Base-by-base conservation (phyloP, 2,113 vertebrate genomes). In the Uria lomvia region DNA sequence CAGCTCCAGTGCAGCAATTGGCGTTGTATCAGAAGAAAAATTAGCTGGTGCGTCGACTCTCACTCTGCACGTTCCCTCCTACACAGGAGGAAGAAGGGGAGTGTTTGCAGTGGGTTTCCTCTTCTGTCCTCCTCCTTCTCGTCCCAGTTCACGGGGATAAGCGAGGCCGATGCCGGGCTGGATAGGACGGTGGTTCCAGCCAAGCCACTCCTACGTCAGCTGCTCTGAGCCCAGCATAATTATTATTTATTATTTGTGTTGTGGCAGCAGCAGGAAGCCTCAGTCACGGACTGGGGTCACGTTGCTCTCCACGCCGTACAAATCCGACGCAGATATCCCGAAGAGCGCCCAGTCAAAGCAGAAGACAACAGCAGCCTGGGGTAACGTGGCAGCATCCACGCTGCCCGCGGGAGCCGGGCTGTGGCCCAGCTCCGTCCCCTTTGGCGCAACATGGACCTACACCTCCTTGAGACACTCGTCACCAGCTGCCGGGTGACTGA, bases 121-220 rank as follows among this genome's bases (percentile, higher is more conserved):
- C 84, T 34, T 47, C 75, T 26, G 38, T 78, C 80, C 84, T 86
- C 87, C 79, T 93, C 79, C 93, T 36, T 12, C 79, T 70, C 3
- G 9, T 59, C 91, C 76, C 13, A 6, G 23, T 75, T 79, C 62
- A 32, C 3, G 7, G 34, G 80, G 56, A 78, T 19, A 4, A 91
- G 56, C 1, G 9, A 56, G 65, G 75, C 71, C 71, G 75, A 45
- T 6, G 55, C 50, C 2, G 9, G 76, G 76, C 77, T 86, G 75
- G 76, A 43, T 36, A 14, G 87, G 90, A 78, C 0, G 50, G 74
- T 14, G 81, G 16, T 55, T 23, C 12, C 81, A 93, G 91, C 93
- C 76, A 91, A 89, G 85, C 81, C 93, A 58, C 95, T 95, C 91
- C 91, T 74, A 82, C 42, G 36, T 82, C 93, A 96, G 85, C 84